Base-by-base conservation (phyloP, 2,888 invertebrate species). In the Artemia sp. region DNA sequence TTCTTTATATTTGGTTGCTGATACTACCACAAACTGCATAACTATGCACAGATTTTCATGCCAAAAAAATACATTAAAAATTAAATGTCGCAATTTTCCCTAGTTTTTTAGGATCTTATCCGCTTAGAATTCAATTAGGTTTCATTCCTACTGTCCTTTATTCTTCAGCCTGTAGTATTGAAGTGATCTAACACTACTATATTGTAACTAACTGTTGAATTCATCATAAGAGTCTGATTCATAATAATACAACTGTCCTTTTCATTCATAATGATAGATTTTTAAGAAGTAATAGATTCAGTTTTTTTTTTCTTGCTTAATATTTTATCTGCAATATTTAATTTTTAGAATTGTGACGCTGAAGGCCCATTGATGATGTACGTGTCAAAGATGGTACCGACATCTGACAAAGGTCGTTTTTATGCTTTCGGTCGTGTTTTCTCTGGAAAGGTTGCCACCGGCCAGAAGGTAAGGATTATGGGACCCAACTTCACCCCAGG, bases 381-480 rank as follows among this genome's bases (percentile, higher is more conserved):
- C 85, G 85, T 99, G 74, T 95, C 95, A 68, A 99, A 99, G 83
- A 99, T 99, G 98, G 98, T 99, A 79, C 98, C 98, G 74, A 99
- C 98, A 14, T 89, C 93, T 12, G 98, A 99, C 81, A 99, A 99
- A 83, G 98, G 98, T 73, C 90, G 98, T 79, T 99, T 99, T 88
- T 99, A 96, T 81, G 98, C 98, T 72, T 99, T 99, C 80, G 98
- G 98, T 69, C 95, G 98, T 81, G 98, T 99, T 51, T 99, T 99
- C 85, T 91, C 97, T 75, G 98, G 98, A 76, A 92, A 89, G 80
- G 84, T 90, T 10, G 82, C 86, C 74, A 92, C 92, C 70, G 93
- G 92, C 71, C 86, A 86, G 84, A 93, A 92, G 81, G 94, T 92
- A 72, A 89, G 97, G 77, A 97, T 98, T 81, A 96, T 98, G 93